Evolutionary conservation across 2,888 invertebrate genomes (phyloP).

Genomic region (Cryptus viduatorius): DNA sequence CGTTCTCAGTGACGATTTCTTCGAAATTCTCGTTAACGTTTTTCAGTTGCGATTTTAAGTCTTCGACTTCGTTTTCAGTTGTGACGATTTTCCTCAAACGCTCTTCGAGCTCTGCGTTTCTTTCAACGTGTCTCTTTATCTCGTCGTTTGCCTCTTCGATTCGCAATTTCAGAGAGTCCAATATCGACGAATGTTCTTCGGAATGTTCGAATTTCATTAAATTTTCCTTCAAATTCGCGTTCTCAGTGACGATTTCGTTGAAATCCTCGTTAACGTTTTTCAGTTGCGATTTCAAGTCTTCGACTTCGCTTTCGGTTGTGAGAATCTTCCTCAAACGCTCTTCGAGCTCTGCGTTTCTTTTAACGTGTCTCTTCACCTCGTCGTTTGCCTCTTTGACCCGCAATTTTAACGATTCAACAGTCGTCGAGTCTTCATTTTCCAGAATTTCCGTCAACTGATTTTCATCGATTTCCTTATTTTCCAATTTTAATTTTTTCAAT

Average conservation of each 20-base stretch:
- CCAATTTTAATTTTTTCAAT: constrained; percentile 34
- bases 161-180: neutral
- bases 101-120: constrained; percentile 22
- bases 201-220: too few species aligned
- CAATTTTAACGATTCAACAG: constrained; percentile 10
- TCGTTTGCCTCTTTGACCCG: constrained; percentile 27
- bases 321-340: neutral
- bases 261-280: neutral
- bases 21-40: constrained; percentile 11
- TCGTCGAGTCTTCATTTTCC: neutral
- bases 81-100: constrained; percentile 11
- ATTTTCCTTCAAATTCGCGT: too few species aligned
- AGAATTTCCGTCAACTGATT: neutral
- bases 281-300: neutral
- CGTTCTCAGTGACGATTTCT: neutral
- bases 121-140: neutral
- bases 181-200: neutral
- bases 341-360: constrained; percentile 30
- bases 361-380: constrained; percentile 19
- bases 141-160: constrained; percentile 7
- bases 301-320: neutral
- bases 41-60: neutral
- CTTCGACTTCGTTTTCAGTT: neutral
- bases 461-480: neutral
- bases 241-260: constrained; percentile 28